These are phyloP conservation scores for Emmelina monodactyla DNA, from an alignment of 2,888 invertebrate genomes.

Conservation along the genomic window DNA sequence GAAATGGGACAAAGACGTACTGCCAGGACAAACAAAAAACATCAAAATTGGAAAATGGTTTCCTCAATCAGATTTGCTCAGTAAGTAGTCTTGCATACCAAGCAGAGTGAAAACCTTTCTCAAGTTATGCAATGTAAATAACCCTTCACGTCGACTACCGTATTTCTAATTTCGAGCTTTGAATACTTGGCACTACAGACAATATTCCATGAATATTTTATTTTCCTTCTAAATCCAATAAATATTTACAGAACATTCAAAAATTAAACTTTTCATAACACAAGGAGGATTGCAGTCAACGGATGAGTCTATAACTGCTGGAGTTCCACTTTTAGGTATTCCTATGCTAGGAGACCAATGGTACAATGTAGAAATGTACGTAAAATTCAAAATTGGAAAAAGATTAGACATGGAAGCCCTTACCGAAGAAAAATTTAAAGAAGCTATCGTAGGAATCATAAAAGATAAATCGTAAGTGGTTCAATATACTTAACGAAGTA, in stretches of 20 bases:
- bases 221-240: too few species aligned
- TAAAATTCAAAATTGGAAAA: constrained; percentile 17
- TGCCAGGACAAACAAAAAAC: constrained; percentile 27
- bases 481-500: too few species aligned
- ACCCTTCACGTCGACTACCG: too few species aligned
- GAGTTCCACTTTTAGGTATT: constrained; percentile 22
- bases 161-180: too few species aligned
- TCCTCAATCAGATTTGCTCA: constrained; percentile 34
- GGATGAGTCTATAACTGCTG: constrained; percentile 24
- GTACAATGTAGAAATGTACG: constrained; percentile 16
- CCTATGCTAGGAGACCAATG: constrained; percentile 27
- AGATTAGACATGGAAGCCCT: constrained; percentile 15
- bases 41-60: constrained; percentile 39
- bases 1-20: constrained; percentile 32
- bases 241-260: constrained; percentile 23
- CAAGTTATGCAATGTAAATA: too few species aligned
- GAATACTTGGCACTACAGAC: too few species aligned
- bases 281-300: constrained; percentile 29
- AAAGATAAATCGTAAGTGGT: constrained; percentile 8
- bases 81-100: too few species aligned
- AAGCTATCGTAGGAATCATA: constrained; percentile 10
- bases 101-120: too few species aligned
- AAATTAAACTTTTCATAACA: constrained; percentile 29
- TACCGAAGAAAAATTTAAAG: constrained; percentile 12
- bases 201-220: too few species aligned